These are phyloP conservation scores for Phyllotreta cruciferae DNA, from an alignment of 2,888 invertebrate genomes.

Conservation along the genomic window DNA sequence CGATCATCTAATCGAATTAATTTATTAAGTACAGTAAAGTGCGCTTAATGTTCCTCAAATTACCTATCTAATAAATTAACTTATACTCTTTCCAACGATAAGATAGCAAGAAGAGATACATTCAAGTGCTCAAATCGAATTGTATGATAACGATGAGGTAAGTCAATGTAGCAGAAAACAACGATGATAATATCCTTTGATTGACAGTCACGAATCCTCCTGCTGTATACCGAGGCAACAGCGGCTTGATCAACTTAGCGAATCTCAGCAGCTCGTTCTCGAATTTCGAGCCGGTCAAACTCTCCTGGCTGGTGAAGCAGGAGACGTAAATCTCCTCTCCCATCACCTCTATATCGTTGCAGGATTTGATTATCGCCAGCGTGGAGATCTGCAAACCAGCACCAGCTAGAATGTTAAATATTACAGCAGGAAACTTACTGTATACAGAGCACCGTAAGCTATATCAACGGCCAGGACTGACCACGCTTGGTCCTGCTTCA, in stretches of 20 bases:
- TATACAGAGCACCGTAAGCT: constrained; percentile 13
- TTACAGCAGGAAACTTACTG: constrained; percentile 12
- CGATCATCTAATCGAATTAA: too few species aligned
- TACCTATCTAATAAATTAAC: too few species aligned
- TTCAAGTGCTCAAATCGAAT: constrained; percentile 10
- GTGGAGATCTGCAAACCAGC: constrained; percentile 8
- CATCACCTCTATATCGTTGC: neutral
- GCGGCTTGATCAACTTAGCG: neutral
- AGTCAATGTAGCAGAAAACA: constrained; percentile 15
- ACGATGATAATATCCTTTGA: constrained; percentile 2
- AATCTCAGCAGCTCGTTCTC: constrained; percentile 6
- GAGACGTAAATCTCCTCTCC: neutral
- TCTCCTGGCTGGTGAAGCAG: constrained; percentile 8
- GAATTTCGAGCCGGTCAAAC: neutral
- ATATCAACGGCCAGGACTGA: constrained; percentile 7
- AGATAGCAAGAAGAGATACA: too few species aligned
- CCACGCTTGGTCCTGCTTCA: constrained; percentile 7
- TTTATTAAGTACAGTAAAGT: too few species aligned
- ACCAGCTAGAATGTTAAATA: neutral
- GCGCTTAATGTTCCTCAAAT: too few species aligned
- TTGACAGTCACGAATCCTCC: constrained; percentile 9
- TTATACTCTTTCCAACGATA: too few species aligned
- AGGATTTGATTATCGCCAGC: constrained; percentile 5
- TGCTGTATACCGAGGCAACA: constrained; percentile 8
- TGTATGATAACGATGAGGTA: constrained; percentile 13